A percentile compares a stretch with the other conserved stretches of the same genome.
Evolutionary conservation across 2,888 invertebrate species (phyloP).

Genomic region (Keiferia lycopersicella): DNA sequence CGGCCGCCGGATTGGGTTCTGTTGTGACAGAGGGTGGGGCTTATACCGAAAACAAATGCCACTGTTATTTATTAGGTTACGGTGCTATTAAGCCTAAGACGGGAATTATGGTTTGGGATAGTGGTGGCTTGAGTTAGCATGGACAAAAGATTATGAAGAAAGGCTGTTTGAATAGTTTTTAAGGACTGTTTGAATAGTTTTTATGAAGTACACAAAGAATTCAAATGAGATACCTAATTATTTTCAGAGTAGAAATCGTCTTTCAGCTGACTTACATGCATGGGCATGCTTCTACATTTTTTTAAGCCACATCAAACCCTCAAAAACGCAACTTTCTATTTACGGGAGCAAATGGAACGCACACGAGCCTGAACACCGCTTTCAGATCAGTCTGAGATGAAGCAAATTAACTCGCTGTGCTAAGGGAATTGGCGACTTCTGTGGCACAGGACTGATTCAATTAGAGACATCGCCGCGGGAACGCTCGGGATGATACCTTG

Average conservation of each 20-base stretch:
- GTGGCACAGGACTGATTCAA: slow-evolving; percentile 63
- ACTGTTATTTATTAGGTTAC: slow-evolving; percentile 80
- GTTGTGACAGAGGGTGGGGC: slow-evolving; percentile 80
- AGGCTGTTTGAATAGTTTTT: too few species aligned
- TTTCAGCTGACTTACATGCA: too few species aligned
- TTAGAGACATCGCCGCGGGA: slow-evolving; percentile 63
- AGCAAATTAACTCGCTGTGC: slow-evolving; percentile 71
- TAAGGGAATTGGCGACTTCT: slow-evolving; percentile 61
- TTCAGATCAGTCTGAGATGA: slow-evolving; percentile 40
- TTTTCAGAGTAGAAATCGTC: too few species aligned
- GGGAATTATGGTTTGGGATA: slow-evolving; percentile 53
- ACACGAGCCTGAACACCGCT: slow-evolving; percentile 37
- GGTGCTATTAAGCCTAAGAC: slow-evolving; percentile 73
- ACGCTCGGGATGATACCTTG: slow-evolving; percentile 34
- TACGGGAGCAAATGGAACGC: slow-evolving; percentile 25
- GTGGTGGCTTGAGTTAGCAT: slow-evolving; percentile 12
- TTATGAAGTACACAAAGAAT: too few species aligned
- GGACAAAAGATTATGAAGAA: neutral
- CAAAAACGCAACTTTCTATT: neutral
- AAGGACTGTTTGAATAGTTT: too few species aligned
- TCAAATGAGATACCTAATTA: too few species aligned
- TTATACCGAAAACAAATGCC: slow-evolving; percentile 81
- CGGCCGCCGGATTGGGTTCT: slow-evolving; percentile 78
- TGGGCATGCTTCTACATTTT: neutral
- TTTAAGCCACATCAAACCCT: neutral